Percentiles rank a stretch among this genome's conserved stretches.
These are phyloP conservation scores for Stenurella melanura DNA, from an alignment of 2,888 invertebrate species.

Conservation along the genomic window DNA sequence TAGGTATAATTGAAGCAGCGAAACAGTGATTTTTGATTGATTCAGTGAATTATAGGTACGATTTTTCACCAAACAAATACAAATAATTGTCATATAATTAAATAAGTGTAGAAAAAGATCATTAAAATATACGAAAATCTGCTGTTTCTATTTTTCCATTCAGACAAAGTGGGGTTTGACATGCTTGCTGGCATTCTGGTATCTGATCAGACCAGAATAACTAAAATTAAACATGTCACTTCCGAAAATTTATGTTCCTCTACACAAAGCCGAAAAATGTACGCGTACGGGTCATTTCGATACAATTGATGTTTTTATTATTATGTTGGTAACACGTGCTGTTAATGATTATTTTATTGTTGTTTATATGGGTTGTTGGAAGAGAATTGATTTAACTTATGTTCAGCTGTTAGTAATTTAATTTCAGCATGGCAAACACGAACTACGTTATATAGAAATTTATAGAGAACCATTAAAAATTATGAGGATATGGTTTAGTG, in stretches of 20 bases:
- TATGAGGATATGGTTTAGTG: conserved; percentile 4
- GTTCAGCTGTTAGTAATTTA: conserved; percentile 22
- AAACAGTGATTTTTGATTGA: no score
- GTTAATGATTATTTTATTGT: conserved; percentile 25
- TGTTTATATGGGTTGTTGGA: conserved; percentile 16
- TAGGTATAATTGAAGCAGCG: no score
- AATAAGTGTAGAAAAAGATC: no score
- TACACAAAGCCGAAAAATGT: neutral
- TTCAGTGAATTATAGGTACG: no score
- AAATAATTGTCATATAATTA: no score
- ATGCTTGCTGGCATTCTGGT: no score
- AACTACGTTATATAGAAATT: neutral
- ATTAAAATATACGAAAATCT: no score
- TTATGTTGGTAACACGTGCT: conserved; percentile 25
- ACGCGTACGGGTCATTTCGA: conserved; percentile 9
- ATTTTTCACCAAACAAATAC: no score
- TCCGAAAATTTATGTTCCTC: neutral
- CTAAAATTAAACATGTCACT: no score
- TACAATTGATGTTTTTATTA: conserved; percentile 6
- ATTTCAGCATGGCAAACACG: conserved; percentile 11
- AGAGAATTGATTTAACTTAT: conserved; percentile 4
- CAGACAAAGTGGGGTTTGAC: no score
- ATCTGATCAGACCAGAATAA: no score
- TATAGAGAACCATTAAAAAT: conserved; percentile 10
- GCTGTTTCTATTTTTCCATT: no score